Conservation (phyloP, 1,140 invertebrate species). For the Hycleus cichorii region DNA sequence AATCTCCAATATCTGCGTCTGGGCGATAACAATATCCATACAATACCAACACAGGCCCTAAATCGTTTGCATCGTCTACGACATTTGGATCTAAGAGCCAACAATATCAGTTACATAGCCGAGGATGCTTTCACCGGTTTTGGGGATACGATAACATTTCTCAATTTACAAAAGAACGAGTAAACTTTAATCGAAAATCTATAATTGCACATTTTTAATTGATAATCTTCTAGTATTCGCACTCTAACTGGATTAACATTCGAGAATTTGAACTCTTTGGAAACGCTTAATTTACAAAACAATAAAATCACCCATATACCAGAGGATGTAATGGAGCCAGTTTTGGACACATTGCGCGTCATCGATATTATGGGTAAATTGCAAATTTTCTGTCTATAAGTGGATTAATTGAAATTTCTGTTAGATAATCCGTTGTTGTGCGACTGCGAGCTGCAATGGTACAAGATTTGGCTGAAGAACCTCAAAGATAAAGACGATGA, state of each 20-base stretch:
- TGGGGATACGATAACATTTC: slow-evolving; percentile 84
- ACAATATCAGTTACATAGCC: slow-evolving; percentile 73
- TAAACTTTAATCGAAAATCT: slow-evolving; percentile 37
- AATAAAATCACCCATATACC: slow-evolving; percentile 75
- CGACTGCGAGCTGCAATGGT: slow-evolving; percentile 82
- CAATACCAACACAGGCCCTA: slow-evolving; percentile 73
- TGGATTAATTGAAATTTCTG: slow-evolving; percentile 14
- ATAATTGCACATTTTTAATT: background rate
- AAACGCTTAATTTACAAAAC: slow-evolving; percentile 79
- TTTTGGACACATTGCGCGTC: slow-evolving; percentile 74
- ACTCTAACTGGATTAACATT: slow-evolving; percentile 69
- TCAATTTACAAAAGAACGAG: slow-evolving; percentile 88
- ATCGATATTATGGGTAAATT: slow-evolving; percentile 79
- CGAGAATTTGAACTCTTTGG: slow-evolving; percentile 79
- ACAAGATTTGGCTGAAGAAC: slow-evolving; percentile 68
- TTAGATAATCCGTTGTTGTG: slow-evolving; percentile 83
- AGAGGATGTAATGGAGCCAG: slow-evolving; percentile 81
- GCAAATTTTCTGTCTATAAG: background rate
- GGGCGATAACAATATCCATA: slow-evolving; percentile 76
- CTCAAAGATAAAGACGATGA: slow-evolving; percentile 72
- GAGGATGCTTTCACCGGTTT: slow-evolving; percentile 85
- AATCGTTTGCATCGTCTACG: slow-evolving; percentile 72
- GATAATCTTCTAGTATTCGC: slow-evolving; percentile 58
- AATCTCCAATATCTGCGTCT: slow-evolving; percentile 81
- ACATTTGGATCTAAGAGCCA: slow-evolving; percentile 79